Percentiles rank a stretch among this genome's conserved stretches.
Evolutionary conservation across 2,113 vertebrate species (phyloP).

Genomic region (Bufo bufo): DNA sequence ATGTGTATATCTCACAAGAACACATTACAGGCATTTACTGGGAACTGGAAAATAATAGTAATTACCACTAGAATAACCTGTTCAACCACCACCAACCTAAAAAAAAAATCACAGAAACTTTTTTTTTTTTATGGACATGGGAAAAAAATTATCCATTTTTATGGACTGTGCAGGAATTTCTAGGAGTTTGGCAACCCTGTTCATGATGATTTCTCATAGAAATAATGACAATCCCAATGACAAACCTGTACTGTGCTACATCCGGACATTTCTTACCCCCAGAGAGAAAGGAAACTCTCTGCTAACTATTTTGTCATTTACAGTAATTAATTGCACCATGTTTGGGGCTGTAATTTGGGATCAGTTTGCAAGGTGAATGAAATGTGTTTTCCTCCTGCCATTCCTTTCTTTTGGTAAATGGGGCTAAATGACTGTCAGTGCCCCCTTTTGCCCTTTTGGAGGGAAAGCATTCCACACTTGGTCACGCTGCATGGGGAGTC

Average conservation of each 20-base stretch:
- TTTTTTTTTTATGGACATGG: no score
- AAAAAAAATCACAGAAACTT: no score
- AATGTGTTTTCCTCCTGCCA: slow-evolving; percentile 33
- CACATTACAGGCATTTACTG: no score
- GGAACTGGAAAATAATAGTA: no score
- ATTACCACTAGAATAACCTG: no score
- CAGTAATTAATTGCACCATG: slow-evolving; percentile 60
- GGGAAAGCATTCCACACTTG: slow-evolving; percentile 65
- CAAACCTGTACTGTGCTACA: neutral
- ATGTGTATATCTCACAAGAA: no score
- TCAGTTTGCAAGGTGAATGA: slow-evolving; percentile 69
- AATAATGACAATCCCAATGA: neutral
- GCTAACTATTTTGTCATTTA: slow-evolving; percentile 65
- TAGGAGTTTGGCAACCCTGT: no score
- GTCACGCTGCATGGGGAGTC: slow-evolving; percentile 63
- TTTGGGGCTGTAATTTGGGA: slow-evolving; percentile 68
- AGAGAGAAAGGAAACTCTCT: slow-evolving; percentile 57
- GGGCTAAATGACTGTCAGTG: slow-evolving; percentile 58
- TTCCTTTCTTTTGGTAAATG: slow-evolving; percentile 66
- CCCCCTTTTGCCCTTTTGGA: slow-evolving; percentile 62
- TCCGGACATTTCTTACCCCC: slow-evolving; percentile 55
- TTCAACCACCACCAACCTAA: no score
- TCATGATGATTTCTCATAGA: no score
- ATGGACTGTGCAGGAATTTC: no score
- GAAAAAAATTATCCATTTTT: no score